Evolutionary conservation across 2,113 vertebrate genomes (phyloP).

Genomic region (Ceyx cyanopectus): DNA sequence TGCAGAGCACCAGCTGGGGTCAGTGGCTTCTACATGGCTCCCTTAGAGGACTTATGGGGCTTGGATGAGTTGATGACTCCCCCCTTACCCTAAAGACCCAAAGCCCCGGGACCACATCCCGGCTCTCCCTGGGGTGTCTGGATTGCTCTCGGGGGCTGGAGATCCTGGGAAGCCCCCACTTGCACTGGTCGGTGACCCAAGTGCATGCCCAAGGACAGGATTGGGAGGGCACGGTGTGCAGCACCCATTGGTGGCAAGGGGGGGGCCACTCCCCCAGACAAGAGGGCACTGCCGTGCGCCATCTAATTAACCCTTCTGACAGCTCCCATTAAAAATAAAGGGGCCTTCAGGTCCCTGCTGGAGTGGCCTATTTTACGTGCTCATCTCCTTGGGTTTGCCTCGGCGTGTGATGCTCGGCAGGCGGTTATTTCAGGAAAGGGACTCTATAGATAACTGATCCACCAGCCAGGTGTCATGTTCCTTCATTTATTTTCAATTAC

Average conservation of each 20-base stretch:
- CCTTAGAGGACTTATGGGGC: neutral
- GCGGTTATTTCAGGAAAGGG: conserved; percentile 68
- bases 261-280: neutral
- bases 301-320: conserved; percentile 66
- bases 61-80: rapidly evolving
- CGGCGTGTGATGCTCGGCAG: neutral
- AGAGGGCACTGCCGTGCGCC: neutral
- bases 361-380: conserved; percentile 55
- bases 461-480: conserved; percentile 64
- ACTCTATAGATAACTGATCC: conserved; percentile 69
- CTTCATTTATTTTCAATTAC: conserved; percentile 75
- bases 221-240: rapidly evolving
- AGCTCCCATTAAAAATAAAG: conserved; percentile 61
- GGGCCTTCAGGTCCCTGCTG: conserved; percentile 62
- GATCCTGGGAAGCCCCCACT: neutral
- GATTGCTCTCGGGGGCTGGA: neutral
- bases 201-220: neutral
- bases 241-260: neutral
- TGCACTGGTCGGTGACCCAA: rapidly evolving
- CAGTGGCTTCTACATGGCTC: neutral
- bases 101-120: neutral
- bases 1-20: too few species aligned
- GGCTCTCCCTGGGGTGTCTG: neutral
- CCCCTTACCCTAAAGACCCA: neutral
- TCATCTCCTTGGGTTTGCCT: conserved; percentile 34